phyloP scores from a whole-genome alignment of 2,797 vertebrate species.

The Staurois parvus region DNA sequence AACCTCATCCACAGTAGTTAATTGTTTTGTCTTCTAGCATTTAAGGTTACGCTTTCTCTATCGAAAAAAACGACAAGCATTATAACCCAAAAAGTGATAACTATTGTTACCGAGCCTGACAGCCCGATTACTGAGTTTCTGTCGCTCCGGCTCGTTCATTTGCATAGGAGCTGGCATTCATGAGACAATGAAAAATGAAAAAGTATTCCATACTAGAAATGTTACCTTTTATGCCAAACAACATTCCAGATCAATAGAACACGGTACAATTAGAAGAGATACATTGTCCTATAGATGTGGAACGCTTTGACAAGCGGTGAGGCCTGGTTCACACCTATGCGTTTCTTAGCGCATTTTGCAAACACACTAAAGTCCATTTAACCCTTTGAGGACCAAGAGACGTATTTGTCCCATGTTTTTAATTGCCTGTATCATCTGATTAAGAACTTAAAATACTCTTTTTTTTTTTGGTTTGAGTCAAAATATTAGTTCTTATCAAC shows the following conservation, averaged over 20 bases:
- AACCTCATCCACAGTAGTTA: constrained; percentile 66
- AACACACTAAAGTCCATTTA: too few relatives aligned
- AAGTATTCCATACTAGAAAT: constrained; percentile 54
- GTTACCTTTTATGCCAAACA: constrained; percentile 23
- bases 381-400: too few relatives aligned
- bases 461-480: too few relatives aligned
- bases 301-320: background rate
- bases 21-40: constrained; percentile 69
- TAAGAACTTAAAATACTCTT: too few relatives aligned
- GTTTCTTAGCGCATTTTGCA: too few relatives aligned
- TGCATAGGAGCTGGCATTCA: constrained; percentile 70
- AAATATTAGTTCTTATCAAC: too few relatives aligned
- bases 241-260: background rate
- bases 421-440: too few relatives aligned
- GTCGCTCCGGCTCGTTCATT: constrained; percentile 68
- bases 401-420: too few relatives aligned
- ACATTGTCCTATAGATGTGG: too few relatives aligned
- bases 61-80: constrained; percentile 71
- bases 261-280: background rate
- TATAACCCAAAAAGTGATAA: constrained; percentile 70
- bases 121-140: constrained; percentile 70
- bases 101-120: constrained; percentile 70
- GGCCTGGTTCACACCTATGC: too few relatives aligned
- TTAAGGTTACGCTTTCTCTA: constrained; percentile 63
- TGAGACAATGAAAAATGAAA: constrained; percentile 56